These are phyloP conservation scores for Ridgeia piscesae DNA, from an alignment of 1,140 invertebrate species.

Conservation along the genomic window DNA sequence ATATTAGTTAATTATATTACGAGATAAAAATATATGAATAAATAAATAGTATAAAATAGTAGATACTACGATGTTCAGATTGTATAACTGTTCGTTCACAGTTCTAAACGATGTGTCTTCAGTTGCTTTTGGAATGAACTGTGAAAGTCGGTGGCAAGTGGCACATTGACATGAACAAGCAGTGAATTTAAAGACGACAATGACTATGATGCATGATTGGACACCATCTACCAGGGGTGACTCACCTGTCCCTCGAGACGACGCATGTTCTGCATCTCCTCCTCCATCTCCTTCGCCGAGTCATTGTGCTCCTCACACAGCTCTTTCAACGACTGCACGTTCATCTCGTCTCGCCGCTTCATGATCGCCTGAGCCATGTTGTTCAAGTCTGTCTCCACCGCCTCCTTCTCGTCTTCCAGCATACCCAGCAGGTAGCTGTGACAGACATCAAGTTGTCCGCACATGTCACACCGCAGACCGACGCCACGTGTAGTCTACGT, in stretches of 20 bases:
- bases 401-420: constrained; percentile 7
- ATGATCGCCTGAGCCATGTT: constrained; percentile 4
- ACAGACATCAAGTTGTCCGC: background rate
- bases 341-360: constrained; percentile 6
- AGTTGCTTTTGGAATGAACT: too few species aligned
- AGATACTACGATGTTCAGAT: too few species aligned
- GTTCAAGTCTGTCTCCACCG: background rate
- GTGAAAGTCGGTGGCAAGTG: too few species aligned
- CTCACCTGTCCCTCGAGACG: background rate
- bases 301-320: background rate
- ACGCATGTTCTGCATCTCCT: background rate
- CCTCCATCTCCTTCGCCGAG: background rate
- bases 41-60: too few species aligned
- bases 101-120: too few species aligned
- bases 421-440: background rate
- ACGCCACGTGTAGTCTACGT: too few species aligned
- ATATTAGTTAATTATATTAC: too few species aligned
- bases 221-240: background rate
- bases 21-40: too few species aligned
- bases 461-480: background rate
- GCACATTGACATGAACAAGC: too few species aligned
- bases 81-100: too few species aligned
- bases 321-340: background rate
- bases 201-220: too few species aligned
- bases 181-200: too few species aligned